Evolutionary conservation across 2,113 vertebrate species (phyloP).

Genomic region (Perca fluviatilis): DNA sequence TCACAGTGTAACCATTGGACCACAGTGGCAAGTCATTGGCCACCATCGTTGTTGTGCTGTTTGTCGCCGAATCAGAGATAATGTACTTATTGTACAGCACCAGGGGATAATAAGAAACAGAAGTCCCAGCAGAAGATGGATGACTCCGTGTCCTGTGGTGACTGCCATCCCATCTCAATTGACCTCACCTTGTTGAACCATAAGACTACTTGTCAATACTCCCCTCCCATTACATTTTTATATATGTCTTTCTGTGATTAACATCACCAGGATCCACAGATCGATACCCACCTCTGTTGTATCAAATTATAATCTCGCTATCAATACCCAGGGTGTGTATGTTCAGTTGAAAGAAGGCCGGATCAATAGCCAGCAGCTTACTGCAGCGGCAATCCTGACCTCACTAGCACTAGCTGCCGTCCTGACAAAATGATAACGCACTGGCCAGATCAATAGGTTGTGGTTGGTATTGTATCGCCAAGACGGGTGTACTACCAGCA

Average conservation of each 20-base stretch:
- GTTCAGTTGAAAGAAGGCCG: constrained; percentile 14
- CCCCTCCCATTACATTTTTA: constrained; percentile 28
- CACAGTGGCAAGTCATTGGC: no score
- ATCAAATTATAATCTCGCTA: constrained; percentile 40
- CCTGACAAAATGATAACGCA: constrained; percentile 29
- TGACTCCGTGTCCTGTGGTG: not conserved
- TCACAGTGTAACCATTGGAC: no score
- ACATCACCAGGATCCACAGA: constrained; percentile 6
- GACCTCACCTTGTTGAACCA: constrained; percentile 22
- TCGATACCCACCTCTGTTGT: not conserved
- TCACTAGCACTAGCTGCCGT: not conserved
- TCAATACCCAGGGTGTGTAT: constrained; percentile 14
- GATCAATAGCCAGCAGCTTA: constrained; percentile 21
- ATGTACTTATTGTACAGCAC: not conserved
- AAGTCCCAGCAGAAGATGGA: not conserved
- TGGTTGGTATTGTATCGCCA: not conserved
- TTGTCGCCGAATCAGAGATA: not conserved
- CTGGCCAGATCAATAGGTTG: constrained; percentile 29
- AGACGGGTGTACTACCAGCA: not conserved
- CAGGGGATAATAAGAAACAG: not conserved
- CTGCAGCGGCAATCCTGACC: constrained; percentile 20
- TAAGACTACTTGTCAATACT: constrained; percentile 1
- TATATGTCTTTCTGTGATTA: constrained; percentile 24
- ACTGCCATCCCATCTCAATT: not conserved
- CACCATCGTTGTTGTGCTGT: not conserved